Conservation (phyloP, 2,797 vertebrate species). For the Hydrolagus colliei region DNA sequence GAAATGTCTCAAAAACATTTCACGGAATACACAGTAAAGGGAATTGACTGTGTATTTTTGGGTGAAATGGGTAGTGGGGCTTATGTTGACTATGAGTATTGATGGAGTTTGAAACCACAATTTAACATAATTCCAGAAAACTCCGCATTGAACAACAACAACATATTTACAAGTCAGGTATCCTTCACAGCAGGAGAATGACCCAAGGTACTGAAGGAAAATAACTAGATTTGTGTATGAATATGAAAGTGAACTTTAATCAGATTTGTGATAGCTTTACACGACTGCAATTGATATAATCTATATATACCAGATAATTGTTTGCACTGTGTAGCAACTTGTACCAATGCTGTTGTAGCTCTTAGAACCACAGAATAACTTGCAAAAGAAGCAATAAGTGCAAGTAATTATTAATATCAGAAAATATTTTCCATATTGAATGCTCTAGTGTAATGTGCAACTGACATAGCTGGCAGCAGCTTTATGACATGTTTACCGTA, state of each 20-base stretch:
- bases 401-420: not conserved
- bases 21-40: too few species aligned
- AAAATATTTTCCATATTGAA: constrained; percentile 1
- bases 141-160: not conserved
- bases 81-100: not conserved
- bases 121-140: not conserved
- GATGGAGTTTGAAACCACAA: not conserved
- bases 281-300: not conserved
- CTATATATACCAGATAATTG: not conserved
- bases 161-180: too few species aligned
- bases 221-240: not conserved
- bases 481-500: not conserved
- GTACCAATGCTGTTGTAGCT: not conserved
- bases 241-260: not conserved
- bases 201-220: too few species aligned
- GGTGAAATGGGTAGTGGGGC: not conserved
- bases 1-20: too few species aligned
- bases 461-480: not conserved
- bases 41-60: too few species aligned
- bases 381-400: not conserved
- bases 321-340: not conserved
- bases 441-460: not conserved
- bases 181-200: too few species aligned
- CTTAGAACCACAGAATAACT: not conserved
- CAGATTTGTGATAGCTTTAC: not conserved